These are phyloP conservation scores for Microtus oregoni DNA, from an alignment of 2,113 vertebrate genomes.

Conservation along the genomic window DNA sequence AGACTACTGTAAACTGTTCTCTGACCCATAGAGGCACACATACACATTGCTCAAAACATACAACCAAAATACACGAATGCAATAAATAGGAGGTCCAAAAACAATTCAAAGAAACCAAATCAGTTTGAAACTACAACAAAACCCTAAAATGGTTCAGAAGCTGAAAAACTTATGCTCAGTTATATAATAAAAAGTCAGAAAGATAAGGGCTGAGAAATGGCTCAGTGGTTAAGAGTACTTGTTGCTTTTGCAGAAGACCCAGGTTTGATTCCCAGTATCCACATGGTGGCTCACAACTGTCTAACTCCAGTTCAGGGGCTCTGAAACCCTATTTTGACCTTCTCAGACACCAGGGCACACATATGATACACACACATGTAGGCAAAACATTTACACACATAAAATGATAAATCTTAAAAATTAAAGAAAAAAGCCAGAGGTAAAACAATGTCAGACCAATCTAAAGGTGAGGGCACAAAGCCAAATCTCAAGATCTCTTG, in stretches of 20 bases:
- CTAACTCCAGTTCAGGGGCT: background rate
- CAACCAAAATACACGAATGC: background rate
- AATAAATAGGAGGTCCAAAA: slow-evolving; percentile 23
- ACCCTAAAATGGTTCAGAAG: slow-evolving; percentile 9
- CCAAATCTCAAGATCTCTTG: background rate
- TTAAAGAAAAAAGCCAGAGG: background rate
- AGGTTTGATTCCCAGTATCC: background rate
- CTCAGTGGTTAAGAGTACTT: background rate
- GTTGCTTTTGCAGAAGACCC: background rate
- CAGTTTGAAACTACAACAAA: slow-evolving; percentile 8
- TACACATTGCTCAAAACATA: background rate
- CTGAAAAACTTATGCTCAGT: background rate
- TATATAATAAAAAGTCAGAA: background rate
- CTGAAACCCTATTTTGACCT: background rate
- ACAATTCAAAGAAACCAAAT: slow-evolving; percentile 12
- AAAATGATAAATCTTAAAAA: background rate
- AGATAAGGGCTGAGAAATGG: background rate
- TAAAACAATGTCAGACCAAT: background rate
- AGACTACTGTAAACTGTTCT: background rate
- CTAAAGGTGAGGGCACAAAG: background rate
- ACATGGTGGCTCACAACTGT: background rate
- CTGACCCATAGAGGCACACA: background rate
- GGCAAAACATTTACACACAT: background rate
- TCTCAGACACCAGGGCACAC: background rate
- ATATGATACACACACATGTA: background rate